These are phyloP conservation scores for Chamaedrilus cognettii DNA, from an alignment of 2,888 invertebrate genomes.

Conservation along the genomic window DNA sequence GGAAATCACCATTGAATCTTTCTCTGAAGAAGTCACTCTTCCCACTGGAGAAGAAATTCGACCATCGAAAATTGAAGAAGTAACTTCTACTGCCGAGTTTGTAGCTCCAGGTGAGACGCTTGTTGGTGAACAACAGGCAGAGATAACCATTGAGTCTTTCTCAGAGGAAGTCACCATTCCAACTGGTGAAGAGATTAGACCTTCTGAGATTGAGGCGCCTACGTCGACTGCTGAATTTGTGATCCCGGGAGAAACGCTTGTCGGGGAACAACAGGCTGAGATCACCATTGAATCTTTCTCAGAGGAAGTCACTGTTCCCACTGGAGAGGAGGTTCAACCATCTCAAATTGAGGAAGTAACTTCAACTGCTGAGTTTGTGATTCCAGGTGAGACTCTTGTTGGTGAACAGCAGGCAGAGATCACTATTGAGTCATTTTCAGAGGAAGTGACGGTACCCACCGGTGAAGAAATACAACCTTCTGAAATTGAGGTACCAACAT, in stretches of 20 bases:
- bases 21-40: not conserved
- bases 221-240: slow-evolving; percentile 23
- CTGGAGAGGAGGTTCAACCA: slow-evolving; percentile 25
- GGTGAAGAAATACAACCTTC: slow-evolving; percentile 23
- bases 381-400: slow-evolving; percentile 17
- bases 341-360: slow-evolving; percentile 11
- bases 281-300: slow-evolving; percentile 12
- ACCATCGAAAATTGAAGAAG: slow-evolving; percentile 16
- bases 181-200: slow-evolving; percentile 20
- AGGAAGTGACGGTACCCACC: slow-evolving; percentile 14
- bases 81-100: slow-evolving; percentile 16
- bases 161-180: slow-evolving; percentile 18
- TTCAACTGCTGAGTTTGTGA: slow-evolving; percentile 16
- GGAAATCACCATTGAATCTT: not conserved
- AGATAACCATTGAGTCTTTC: slow-evolving; percentile 19
- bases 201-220: slow-evolving; percentile 15
- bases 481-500: slow-evolving; percentile 18
- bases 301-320: slow-evolving; percentile 19
- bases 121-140: slow-evolving; percentile 2
- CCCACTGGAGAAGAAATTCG: slow-evolving; percentile 17
- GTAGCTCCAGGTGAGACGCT: slow-evolving; percentile 13
- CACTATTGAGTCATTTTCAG: slow-evolving; percentile 17
- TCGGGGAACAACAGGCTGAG: slow-evolving; percentile 11
- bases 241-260: slow-evolving; percentile 13
- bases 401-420: slow-evolving; percentile 15